A percentile compares a stretch with the other conserved stretches of the same genome.
Conservation (phyloP, 2,797 vertebrate species). For the Nyctalus aviator region DNA sequence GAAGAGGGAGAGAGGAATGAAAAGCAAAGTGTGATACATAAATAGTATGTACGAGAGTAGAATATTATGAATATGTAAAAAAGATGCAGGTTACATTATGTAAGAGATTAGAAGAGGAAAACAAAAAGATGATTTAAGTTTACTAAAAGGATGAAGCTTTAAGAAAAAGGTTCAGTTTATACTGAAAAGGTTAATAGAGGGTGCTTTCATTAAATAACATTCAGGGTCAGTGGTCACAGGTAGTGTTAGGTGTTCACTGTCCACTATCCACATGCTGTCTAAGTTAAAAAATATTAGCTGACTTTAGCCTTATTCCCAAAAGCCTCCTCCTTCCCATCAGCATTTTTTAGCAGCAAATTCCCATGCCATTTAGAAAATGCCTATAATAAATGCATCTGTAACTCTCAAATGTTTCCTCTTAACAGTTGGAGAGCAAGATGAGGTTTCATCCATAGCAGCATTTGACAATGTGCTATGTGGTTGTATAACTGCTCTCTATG, state of each 20-base stretch:
- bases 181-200: not conserved
- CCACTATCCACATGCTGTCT: not conserved
- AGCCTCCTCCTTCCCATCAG: not conserved
- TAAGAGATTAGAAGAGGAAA: not conserved
- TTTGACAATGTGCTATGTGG: slow-evolving; percentile 80
- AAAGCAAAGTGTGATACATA: not conserved
- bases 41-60: not conserved
- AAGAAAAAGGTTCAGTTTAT: not conserved
- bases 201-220: not conserved
- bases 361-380: slow-evolving; percentile 60
- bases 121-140: not conserved
- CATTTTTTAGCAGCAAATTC: slow-evolving; percentile 50
- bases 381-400: slow-evolving; percentile 56
- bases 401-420: slow-evolving; percentile 60
- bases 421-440: slow-evolving; percentile 72
- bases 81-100: not conserved
- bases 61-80: not conserved
- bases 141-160: not conserved
- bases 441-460: slow-evolving; percentile 67
- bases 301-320: slow-evolving; percentile 22
- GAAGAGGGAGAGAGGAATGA: not conserved
- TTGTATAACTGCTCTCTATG: slow-evolving; percentile 61
- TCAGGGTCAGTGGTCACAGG: not conserved
- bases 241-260: not conserved
- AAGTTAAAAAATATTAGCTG: slow-evolving; percentile 21